phyloP scores from a whole-genome alignment of 2,797 vertebrate species.

The Sparus aurata region DNA sequence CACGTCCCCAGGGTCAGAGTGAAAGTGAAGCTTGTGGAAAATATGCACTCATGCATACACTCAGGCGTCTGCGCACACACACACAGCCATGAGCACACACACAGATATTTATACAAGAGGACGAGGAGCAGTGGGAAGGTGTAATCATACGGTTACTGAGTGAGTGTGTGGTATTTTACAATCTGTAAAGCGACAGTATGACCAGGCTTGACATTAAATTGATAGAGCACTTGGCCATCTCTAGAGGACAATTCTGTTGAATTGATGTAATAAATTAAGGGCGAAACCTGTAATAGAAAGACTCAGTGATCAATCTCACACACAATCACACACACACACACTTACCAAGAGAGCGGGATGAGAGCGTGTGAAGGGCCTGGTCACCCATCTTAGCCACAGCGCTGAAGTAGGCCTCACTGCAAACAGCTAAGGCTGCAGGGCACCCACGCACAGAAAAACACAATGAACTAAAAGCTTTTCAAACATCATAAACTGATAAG shows the following conservation, averaged over 20 bases:
- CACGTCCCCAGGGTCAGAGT: conserved; percentile 14
- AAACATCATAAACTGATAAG: background rate
- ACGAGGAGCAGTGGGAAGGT: background rate
- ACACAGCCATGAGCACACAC: background rate
- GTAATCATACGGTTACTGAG: conserved; percentile 1
- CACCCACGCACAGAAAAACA: conserved; percentile 18
- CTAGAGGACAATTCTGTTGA: conserved; percentile 15
- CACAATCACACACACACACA: conserved; percentile 22
- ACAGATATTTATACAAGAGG: background rate
- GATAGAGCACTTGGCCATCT: conserved; percentile 6
- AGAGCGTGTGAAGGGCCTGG: conserved; percentile 92
- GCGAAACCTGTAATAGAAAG: conserved; percentile 20
- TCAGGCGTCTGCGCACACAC: background rate
- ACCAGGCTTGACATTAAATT: conserved; percentile 9
- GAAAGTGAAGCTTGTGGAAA: conserved; percentile 62
- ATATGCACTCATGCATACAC: conserved; percentile 30
- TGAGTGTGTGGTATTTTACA: conserved; percentile 4
- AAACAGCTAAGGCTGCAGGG: conserved; percentile 87
- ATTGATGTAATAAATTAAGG: conserved; percentile 28
- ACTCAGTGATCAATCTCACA: conserved; percentile 28
- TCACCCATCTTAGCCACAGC: conserved; percentile 94
- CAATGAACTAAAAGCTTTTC: background rate
- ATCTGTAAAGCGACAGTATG: background rate
- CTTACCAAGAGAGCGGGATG: conserved; percentile 93
- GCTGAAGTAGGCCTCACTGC: conserved; percentile 93